These are phyloP conservation scores for Chloroclysta siterata DNA, from an alignment of 2,888 invertebrate species.

Conservation along the genomic window DNA sequence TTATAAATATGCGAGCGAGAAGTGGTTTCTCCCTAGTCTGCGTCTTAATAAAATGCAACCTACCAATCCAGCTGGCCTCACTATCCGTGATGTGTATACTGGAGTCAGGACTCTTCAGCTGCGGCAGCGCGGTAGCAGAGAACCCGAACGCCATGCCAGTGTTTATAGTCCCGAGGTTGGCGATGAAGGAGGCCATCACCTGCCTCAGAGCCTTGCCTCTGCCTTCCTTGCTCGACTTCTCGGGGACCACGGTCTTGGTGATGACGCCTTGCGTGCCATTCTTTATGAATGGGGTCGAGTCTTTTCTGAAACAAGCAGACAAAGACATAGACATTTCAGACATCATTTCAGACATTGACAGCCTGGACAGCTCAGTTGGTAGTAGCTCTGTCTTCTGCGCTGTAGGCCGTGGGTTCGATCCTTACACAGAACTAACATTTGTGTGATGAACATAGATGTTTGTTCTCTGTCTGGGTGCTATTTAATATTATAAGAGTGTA, in stretches of 20 bases:
- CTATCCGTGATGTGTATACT: slow-evolving; percentile 80
- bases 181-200: slow-evolving; percentile 86
- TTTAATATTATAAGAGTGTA: too few species aligned
- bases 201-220: slow-evolving; percentile 81
- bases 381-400: too few species aligned
- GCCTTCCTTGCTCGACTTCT: slow-evolving; percentile 59
- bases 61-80: slow-evolving; percentile 89
- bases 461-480: too few species aligned
- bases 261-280: slow-evolving; percentile 65
- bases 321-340: background rate
- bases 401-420: too few species aligned
- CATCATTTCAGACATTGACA: too few species aligned
- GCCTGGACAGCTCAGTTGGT: too few species aligned
- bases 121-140: slow-evolving; percentile 87
- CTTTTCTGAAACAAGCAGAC: slow-evolving; percentile 59
- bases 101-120: slow-evolving; percentile 79
- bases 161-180: slow-evolving; percentile 88
- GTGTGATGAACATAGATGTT: too few species aligned
- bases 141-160: slow-evolving; percentile 90
- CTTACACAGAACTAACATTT: too few species aligned
- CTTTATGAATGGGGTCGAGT: slow-evolving; percentile 71
- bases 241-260: slow-evolving; percentile 56
- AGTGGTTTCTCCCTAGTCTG: too few species aligned
- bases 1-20: too few species aligned
- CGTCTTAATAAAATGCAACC: slow-evolving; percentile 42